Percentiles rank a stretch among this genome's conserved stretches.
Conservation (phyloP, 2,888 invertebrate species). For the Malthinus seriepunctatus region DNA sequence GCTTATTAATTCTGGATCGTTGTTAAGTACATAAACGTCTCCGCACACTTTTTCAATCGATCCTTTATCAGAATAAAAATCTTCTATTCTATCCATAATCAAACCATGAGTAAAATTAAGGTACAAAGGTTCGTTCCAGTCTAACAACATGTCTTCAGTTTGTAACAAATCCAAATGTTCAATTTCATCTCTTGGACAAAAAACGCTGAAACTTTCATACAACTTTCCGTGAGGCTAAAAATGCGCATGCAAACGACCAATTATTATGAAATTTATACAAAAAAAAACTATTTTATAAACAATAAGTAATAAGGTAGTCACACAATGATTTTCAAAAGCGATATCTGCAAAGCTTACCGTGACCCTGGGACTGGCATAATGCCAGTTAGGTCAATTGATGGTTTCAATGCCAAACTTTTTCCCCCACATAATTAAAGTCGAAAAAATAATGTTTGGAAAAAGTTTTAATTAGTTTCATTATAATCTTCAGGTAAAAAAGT, state of each 20-base stretch:
- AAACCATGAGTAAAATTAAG: conserved; percentile 84
- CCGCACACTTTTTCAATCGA: conserved; percentile 76
- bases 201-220: conserved; percentile 84
- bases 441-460: background rate
- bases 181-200: conserved; percentile 78
- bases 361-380: conserved; percentile 36
- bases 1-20: conserved; percentile 62
- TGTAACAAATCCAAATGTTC: conserved; percentile 73
- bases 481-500: background rate
- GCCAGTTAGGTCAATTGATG: conserved; percentile 32
- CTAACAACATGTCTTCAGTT: conserved; percentile 76
- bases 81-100: conserved; percentile 77
- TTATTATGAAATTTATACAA: conserved; percentile 7
- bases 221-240: conserved; percentile 77
- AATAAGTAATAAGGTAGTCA: conserved; percentile 5
- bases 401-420: conserved; percentile 3
- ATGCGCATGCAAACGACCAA: conserved; percentile 7
- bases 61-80: conserved; percentile 67
- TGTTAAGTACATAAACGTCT: conserved; percentile 77
- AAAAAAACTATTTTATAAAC: conserved; percentile 12
- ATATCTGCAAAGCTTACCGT: conserved; percentile 36
- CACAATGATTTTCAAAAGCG: conserved; percentile 15
- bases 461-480: background rate
- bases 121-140: conserved; percentile 80
- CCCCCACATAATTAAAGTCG: too few species aligned